These are phyloP conservation scores for Coenonympha arcania DNA, from an alignment of 2,888 invertebrate species.

Conservation along the genomic window DNA sequence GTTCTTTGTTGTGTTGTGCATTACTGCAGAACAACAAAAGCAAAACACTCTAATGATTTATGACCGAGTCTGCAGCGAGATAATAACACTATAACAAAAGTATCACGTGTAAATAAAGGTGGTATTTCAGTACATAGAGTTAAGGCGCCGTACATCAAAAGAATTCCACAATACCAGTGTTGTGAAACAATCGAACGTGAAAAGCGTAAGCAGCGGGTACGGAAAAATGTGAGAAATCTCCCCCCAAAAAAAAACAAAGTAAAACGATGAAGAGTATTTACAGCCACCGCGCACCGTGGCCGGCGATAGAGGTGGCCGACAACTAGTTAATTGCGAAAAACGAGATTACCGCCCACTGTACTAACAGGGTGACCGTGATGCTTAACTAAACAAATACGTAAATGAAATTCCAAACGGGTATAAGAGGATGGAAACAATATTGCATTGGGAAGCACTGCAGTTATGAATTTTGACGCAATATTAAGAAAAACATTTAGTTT, in stretches of 20 bases:
- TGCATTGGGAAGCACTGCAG: too few species aligned
- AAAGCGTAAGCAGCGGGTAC: constrained; percentile 24
- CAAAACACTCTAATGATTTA: too few species aligned
- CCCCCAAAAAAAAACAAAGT: constrained; percentile 39
- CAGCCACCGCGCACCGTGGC: constrained; percentile 44
- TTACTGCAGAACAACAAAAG: too few species aligned
- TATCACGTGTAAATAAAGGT: too few species aligned
- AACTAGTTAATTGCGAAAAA: constrained; percentile 70
- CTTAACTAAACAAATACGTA: too few species aligned
- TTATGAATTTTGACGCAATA: too few species aligned
- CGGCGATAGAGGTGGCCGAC: constrained; percentile 55
- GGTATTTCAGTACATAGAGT: background rate
- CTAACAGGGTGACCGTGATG: constrained; percentile 37
- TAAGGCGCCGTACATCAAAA: constrained; percentile 35
- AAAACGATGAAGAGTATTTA: constrained; percentile 49
- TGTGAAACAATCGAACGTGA: constrained; percentile 25
- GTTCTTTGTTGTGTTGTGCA: too few species aligned
- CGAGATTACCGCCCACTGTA: constrained; percentile 62
- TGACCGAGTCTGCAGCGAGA: too few species aligned
- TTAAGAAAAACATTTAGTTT: too few species aligned
- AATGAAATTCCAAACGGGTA: too few species aligned
- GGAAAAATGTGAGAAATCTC: constrained; percentile 27
- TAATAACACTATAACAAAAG: too few species aligned
- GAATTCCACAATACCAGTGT: constrained; percentile 3
- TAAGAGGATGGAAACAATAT: too few species aligned